Conservation (phyloP, 1,140 invertebrate genomes). For the Danaus plexippus region DNA sequence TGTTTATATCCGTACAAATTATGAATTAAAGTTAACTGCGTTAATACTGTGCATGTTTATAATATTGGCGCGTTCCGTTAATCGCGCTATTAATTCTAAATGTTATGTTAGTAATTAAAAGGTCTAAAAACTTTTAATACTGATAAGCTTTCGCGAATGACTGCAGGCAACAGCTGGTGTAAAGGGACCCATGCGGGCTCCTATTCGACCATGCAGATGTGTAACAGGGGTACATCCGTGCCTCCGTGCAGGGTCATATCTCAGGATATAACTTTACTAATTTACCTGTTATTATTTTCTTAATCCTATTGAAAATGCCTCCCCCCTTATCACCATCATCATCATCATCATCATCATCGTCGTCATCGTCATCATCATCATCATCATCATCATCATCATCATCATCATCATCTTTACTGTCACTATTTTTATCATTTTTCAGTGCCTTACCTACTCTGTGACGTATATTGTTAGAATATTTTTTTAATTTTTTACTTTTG, state of each 20-base stretch:
- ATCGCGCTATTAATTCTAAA: conserved; percentile 59
- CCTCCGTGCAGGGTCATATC: conserved; percentile 58
- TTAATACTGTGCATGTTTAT: conserved; percentile 64
- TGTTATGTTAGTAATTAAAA: conserved; percentile 65
- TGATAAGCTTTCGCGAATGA: conserved; percentile 68
- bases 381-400: conserved; percentile 61
- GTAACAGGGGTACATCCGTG: conserved; percentile 53
- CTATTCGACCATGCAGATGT: conserved; percentile 68
- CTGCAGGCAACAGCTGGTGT: conserved; percentile 69
- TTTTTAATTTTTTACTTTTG: conserved; percentile 29
- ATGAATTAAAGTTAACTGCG: conserved; percentile 54
- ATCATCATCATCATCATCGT: conserved; percentile 69
- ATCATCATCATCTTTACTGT: conserved; percentile 62
- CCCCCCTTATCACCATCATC: conserved; percentile 72
- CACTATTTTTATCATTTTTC: conserved; percentile 52
- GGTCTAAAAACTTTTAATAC: conserved; percentile 60
- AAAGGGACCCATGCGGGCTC: conserved; percentile 58
- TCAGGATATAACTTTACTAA: conserved; percentile 55
- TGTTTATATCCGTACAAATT: conserved; percentile 61
- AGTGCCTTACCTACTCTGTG: too few species aligned
- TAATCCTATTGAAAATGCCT: conserved; percentile 68
- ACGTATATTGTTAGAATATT: conserved; percentile 1
- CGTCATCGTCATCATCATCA: conserved; percentile 51
- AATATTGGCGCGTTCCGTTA: conserved; percentile 44
- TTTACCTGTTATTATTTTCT: conserved; percentile 70